Evolutionary conservation across 2,888 invertebrate genomes (phyloP), one percentile per base, ranked within the genome.

Genomic region (Meiosimyza decipiens): DNA sequence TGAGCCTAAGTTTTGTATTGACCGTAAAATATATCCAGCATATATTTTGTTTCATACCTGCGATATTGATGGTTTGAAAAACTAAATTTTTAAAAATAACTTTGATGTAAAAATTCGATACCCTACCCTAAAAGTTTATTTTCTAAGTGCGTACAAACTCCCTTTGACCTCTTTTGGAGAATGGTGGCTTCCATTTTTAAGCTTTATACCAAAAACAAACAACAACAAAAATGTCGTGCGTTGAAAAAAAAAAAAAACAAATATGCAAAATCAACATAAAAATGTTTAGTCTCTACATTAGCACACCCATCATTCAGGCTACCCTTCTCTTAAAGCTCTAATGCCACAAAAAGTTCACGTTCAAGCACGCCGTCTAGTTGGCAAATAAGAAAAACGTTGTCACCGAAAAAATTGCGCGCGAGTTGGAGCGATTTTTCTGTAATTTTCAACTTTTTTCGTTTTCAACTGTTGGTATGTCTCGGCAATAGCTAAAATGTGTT

Each of bases 261-360:
- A 57, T 57, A 57, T 57, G 57, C 57, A 28, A 57, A 57, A 57
- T 57, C 57, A 57, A 16, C 57, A 57, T 22, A 57, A 57, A 15
- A 7, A 57, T 28, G 11, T n/a, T 40, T 40, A 7, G 40, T 40
- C 40, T 40, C 40, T 9, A 40, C 6, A 40, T 5, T 6, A 40
- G 9, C 40, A 9, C 40, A 9, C 40, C 40, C 40, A n/a, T n/a
- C n/a, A n/a, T 40, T 40, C 6, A 6, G 6, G 9, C 40, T 7
- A 9, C 40, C 40, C 9, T 1, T 9, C 28, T 18, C 12, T 57
- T 2, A 22, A 57, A 57, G 15, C 22, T n/a, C n/a, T 13, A 57
- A 12, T 9, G 22, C 57, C 57, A 57, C 7, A n/a, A 28, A 28
- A 13, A 28, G 13, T 28, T 13, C 22, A 12, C 28, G 57, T 18